Conservation (phyloP, 2,797 vertebrate genomes). For the Centropyge bicolor region DNA sequence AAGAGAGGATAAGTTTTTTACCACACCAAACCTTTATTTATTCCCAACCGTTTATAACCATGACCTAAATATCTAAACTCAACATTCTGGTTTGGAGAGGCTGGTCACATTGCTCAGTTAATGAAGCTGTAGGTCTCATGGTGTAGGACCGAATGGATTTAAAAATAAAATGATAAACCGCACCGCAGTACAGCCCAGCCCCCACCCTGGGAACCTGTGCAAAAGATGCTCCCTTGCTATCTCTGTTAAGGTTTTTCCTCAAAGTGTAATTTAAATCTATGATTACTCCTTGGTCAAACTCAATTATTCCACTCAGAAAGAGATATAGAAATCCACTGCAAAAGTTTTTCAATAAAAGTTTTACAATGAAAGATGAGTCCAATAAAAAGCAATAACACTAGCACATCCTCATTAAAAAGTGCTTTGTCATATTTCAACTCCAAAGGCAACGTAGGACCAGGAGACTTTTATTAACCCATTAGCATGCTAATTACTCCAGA, state of each 20-base stretch:
- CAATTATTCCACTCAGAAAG: constrained; percentile 65
- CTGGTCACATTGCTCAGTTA: not conserved
- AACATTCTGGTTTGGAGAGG: not conserved
- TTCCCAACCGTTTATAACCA: not conserved
- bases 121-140: constrained; percentile 4
- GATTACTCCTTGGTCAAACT: constrained; percentile 64
- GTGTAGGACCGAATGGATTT: not conserved
- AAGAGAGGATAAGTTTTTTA: not conserved
- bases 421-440: constrained; percentile 77
- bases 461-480: constrained; percentile 78
- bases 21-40: not conserved
- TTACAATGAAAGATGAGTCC: constrained; percentile 76
- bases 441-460: constrained; percentile 63
- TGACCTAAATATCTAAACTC: not conserved
- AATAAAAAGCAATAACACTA: constrained; percentile 79
- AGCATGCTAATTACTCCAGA: constrained; percentile 72
- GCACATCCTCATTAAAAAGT: constrained; percentile 76
- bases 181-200: not conserved
- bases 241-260: constrained; percentile 34
- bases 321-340: constrained; percentile 57
- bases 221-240: constrained; percentile 20
- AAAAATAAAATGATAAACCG: constrained; percentile 6
- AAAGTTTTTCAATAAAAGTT: constrained; percentile 77
- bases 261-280: constrained; percentile 55
- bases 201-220: not conserved